Conservation (phyloP, 2,797 vertebrate genomes). For the Anniella stebbinsi region DNA sequence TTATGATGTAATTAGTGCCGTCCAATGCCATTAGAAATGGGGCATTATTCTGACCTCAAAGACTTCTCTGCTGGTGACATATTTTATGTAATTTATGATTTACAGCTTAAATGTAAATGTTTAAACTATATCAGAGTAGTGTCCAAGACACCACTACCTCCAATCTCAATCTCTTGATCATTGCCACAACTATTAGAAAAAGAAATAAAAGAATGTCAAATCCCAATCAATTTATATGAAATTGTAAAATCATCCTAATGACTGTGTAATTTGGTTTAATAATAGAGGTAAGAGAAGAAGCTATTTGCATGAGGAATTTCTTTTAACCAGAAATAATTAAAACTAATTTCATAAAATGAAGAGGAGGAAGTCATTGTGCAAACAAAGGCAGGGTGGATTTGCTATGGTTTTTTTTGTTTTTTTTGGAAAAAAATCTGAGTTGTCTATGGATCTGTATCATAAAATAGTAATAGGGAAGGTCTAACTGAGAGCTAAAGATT, state of each 20-base stretch:
- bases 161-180: conserved; percentile 25
- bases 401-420: conserved; percentile 11
- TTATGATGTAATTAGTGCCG: conserved; percentile 59
- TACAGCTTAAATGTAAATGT: conserved; percentile 51
- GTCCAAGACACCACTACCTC: conserved; percentile 20
- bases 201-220: not conserved
- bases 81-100: conserved; percentile 61
- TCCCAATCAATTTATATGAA: not conserved
- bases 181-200: conserved; percentile 35
- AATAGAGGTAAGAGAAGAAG: conserved; percentile 41
- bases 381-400: not conserved
- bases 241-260: conserved; percentile 49
- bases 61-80: conserved; percentile 45
- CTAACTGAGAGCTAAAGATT: not conserved
- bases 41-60: conserved; percentile 42
- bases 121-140: conserved; percentile 30
- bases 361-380: conserved; percentile 25
- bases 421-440: too few species aligned
- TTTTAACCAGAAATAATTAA: not conserved
- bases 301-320: conserved; percentile 29
- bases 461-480: not conserved
- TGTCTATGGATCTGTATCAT: not conserved
- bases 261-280: conserved; percentile 58
- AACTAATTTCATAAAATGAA: conserved; percentile 42
- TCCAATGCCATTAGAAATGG: conserved; percentile 42